Evolutionary conservation across 1,140 invertebrate genomes (phyloP), one percentile per base, ranked within the genome.

Genomic region (Nasonia giraulti): DNA sequence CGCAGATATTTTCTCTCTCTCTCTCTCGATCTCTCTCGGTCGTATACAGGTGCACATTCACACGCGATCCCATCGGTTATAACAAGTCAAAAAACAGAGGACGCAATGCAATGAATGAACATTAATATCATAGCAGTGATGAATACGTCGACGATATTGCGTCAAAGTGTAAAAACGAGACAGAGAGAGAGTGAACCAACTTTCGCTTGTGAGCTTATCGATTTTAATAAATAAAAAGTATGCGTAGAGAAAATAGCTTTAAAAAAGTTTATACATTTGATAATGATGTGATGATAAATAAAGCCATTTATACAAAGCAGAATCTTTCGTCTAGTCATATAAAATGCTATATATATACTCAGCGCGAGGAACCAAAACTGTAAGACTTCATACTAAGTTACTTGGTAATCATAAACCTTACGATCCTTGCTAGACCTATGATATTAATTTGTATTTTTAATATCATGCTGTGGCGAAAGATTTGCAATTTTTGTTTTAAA

Each of bases 281-380:
- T 80, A 27, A 80, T 80, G 8, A 62, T 50, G 40, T 75, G 40
- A 75, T 80, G 11, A 90, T 90, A 91, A 90, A 91, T 91, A 90
- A 90, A 89, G 88, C 87, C 40, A 75, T 91, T 90, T 91, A 80
- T 90, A 91, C 90, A 91, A 89, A 90, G 89, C 89, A 76, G 40
- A 90, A 86, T 76, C 80, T 79, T 85, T 86, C 82, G 47, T 89
- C 81, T 89, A 88, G 68, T 85, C 77, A 74, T 85, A 89, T 88
- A 88, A 89, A 90, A 89, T 33, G 74, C 86, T 71, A 69, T 80
- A 87, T 27, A 27, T 81, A 84, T 81, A 6, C 10, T 71, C 10
- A 50, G 14, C 81, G 40, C 47, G 79, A 88, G 84, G 69, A 89
- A 89, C 20, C 62, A 69, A 80, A 84, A 80, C 77, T 66, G 77